phyloP scores from a whole-genome alignment of 2,113 vertebrate species.

The Hemiprocne comata region DNA sequence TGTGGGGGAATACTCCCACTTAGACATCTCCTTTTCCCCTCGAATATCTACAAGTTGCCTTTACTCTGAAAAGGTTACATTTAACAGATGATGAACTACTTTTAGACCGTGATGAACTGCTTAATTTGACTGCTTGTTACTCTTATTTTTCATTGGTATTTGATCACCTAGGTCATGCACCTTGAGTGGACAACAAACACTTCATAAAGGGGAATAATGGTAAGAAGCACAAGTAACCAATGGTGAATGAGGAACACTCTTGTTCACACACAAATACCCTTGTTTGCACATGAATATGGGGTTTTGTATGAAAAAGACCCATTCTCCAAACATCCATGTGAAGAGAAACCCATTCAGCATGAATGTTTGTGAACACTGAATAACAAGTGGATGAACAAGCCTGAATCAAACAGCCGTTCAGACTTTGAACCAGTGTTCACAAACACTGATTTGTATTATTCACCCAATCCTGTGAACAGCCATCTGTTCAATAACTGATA shows the following conservation, averaged over 20 bases:
- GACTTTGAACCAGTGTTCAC: constrained; percentile 65
- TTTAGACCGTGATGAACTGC: constrained; percentile 25
- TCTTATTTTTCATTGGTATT: constrained; percentile 49
- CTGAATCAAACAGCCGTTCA: constrained; percentile 67
- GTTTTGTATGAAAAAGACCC: constrained; percentile 60
- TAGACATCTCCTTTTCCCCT: neutral
- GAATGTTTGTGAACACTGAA: constrained; percentile 65
- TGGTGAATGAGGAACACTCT: constrained; percentile 47
- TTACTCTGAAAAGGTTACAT: neutral
- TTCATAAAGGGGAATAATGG: constrained; percentile 40
- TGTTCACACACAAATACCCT: constrained; percentile 64
- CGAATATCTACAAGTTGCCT: neutral
- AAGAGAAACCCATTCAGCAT: constrained; percentile 63
- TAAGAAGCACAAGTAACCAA: constrained; percentile 46
- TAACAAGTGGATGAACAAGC: constrained; percentile 67
- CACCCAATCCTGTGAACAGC: constrained; percentile 49
- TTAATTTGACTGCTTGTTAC: constrained; percentile 44
- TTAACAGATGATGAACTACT: constrained; percentile 11
- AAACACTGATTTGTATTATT: constrained; percentile 66
- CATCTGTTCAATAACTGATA: constrained; percentile 71
- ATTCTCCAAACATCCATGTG: constrained; percentile 68
- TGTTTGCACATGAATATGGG: constrained; percentile 71
- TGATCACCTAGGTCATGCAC: constrained; percentile 61
- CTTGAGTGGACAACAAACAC: constrained; percentile 47
- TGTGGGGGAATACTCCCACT: neutral